A percentile compares a stretch with the other conserved stretches of the same genome.
Evolutionary conservation across 1,140 invertebrate genomes (phyloP).

Genomic region (Drosophila kepulauana): DNA sequence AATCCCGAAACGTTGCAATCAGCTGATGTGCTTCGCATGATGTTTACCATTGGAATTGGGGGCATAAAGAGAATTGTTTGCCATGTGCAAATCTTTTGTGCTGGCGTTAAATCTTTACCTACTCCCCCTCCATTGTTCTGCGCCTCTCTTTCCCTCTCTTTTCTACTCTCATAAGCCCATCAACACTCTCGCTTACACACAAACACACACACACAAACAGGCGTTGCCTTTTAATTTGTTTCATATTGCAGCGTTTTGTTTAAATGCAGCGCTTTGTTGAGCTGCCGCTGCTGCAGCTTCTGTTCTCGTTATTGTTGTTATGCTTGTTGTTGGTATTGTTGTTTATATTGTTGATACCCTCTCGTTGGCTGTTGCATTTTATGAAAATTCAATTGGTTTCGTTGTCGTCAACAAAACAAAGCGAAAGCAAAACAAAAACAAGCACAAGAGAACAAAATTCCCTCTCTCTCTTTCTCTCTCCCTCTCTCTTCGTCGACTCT

Average conservation of each 20-base stretch:
- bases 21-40: constrained; percentile 56
- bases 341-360: constrained; percentile 51
- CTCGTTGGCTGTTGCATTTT: constrained; percentile 60
- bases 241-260: constrained; percentile 80
- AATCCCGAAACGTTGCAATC: constrained; percentile 16
- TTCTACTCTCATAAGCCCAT: constrained; percentile 4
- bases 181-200: constrained; percentile 27
- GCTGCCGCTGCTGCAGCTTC: constrained; percentile 37
- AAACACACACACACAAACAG: not conserved
- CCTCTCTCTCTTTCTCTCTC: constrained; percentile 12
- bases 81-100: constrained; percentile 71
- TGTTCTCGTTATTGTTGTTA: constrained; percentile 33
- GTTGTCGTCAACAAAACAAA: constrained; percentile 65
- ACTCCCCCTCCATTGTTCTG: not conserved
- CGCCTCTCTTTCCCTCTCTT: not conserved
- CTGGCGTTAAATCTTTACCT: constrained; percentile 55
- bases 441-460: constrained; percentile 2
- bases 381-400: constrained; percentile 78
- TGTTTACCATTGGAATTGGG: constrained; percentile 45
- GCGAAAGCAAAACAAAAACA: constrained; percentile 43
- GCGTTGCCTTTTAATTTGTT: constrained; percentile 75
- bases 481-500: constrained; percentile 31
- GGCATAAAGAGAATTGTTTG: constrained; percentile 58
- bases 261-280: constrained; percentile 71
- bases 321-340: constrained; percentile 40